Percentiles rank a stretch among this genome's conserved stretches.
Conservation (phyloP, 1,140 invertebrate genomes). For the Patella vulgata region DNA sequence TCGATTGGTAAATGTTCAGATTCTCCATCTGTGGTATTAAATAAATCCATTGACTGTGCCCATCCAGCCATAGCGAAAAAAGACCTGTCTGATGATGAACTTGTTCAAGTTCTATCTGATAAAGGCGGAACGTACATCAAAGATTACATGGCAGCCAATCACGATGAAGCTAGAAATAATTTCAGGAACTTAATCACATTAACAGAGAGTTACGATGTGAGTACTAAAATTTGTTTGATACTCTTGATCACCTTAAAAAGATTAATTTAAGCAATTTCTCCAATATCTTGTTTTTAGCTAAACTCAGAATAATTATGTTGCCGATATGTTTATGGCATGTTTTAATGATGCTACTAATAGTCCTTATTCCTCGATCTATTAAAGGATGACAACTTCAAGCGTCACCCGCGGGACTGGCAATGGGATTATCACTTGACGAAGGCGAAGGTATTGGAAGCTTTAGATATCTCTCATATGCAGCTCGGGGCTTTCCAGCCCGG, state of each 20-base stretch:
- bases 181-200: slow-evolving; percentile 31
- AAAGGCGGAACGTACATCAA: slow-evolving; percentile 29
- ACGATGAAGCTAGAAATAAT: slow-evolving; percentile 23
- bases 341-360: slow-evolving; percentile 5
- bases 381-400: neutral
- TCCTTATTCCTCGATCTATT: neutral
- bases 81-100: slow-evolving; percentile 22
- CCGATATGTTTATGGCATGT: neutral
- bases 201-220: slow-evolving; percentile 9
- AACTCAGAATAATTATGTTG: neutral
- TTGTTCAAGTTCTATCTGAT: slow-evolving; percentile 13
- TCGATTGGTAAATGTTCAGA: too few relatives aligned
- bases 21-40: too few relatives aligned
- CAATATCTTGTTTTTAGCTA: neutral
- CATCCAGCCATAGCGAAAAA: too few relatives aligned
- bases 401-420: neutral
- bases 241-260: neutral
- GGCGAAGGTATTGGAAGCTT: neutral
- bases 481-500: neutral
- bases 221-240: too few relatives aligned
- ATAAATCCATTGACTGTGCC: too few relatives aligned
- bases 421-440: neutral
- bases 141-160: slow-evolving; percentile 32
- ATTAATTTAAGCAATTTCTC: neutral
- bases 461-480: neutral